These are phyloP conservation scores for Serrognathus titanus DNA, from an alignment of 2,888 invertebrate species.

Conservation along the genomic window DNA sequence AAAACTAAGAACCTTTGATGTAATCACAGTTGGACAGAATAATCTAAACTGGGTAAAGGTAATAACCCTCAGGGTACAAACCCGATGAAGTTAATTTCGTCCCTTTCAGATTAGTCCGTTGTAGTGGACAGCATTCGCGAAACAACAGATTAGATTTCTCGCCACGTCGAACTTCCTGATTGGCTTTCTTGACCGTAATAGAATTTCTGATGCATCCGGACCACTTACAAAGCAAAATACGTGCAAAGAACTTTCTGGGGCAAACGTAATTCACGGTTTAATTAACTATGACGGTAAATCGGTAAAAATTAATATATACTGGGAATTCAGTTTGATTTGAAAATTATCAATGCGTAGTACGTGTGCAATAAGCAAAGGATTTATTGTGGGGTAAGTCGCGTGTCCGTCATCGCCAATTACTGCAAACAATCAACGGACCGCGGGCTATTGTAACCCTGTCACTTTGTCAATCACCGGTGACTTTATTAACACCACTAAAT, in stretches of 20 bases:
- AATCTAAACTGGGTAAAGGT: constrained; percentile 9
- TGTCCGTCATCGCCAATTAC: constrained; percentile 25
- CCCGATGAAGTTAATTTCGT: constrained; percentile 14
- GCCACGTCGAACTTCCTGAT: constrained; percentile 19
- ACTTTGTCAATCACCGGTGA: not conserved
- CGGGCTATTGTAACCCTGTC: not conserved
- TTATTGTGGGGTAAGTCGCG: constrained; percentile 9
- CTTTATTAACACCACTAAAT: constrained; percentile 2
- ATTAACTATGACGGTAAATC: not conserved
- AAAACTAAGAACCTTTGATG: no score
- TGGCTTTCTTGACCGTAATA: constrained; percentile 20
- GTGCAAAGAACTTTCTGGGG: no score
- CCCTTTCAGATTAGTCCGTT: constrained; percentile 5
- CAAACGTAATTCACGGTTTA: not conserved
- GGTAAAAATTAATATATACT: not conserved
- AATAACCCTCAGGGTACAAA: constrained; percentile 10
- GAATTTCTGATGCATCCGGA: not conserved
- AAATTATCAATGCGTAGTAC: no score
- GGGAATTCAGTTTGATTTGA: no score
- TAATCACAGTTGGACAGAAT: no score
- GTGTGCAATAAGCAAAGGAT: no score
- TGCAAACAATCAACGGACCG: constrained; percentile 14
- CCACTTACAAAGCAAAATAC: no score
- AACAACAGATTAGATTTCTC: constrained; percentile 23
- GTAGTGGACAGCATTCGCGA: constrained; percentile 11